These are phyloP conservation scores for Hepsetus odoe DNA, from an alignment of 2,113 vertebrate species.

Conservation along the genomic window DNA sequence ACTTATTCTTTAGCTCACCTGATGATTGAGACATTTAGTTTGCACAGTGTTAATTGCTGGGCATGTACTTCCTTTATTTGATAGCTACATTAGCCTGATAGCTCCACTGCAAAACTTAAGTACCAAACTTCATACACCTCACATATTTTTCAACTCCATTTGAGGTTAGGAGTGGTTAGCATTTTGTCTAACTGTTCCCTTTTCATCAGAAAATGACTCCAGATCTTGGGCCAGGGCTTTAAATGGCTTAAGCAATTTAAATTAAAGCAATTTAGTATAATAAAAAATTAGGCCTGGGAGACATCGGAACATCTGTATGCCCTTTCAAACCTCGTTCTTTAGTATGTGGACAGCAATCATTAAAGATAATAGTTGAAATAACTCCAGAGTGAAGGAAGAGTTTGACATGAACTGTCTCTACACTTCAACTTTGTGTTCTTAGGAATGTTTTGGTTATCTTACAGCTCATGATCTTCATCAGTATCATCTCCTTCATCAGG, in stretches of 20 bases:
- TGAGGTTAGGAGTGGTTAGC: background rate
- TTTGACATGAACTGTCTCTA: background rate
- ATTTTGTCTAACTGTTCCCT: too few relatives aligned
- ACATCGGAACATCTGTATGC: background rate
- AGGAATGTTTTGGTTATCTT: background rate
- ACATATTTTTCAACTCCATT: background rate
- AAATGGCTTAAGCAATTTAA: background rate
- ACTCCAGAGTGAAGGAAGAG: background rate
- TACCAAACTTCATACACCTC: background rate
- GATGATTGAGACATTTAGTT: too few relatives aligned
- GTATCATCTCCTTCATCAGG: background rate
- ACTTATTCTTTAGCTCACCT: too few relatives aligned
- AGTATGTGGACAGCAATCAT: background rate
- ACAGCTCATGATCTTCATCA: background rate
- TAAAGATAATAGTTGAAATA: background rate
- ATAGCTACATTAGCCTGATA: background rate
- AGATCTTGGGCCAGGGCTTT: background rate
- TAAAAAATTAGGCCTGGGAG: background rate
- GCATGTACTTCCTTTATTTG: too few relatives aligned
- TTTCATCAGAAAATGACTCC: background rate
- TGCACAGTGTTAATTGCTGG: too few relatives aligned
- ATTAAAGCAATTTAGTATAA: background rate
- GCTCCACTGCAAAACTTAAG: background rate
- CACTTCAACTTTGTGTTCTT: background rate
- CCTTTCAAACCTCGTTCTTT: background rate